Base-by-base conservation (phyloP, 2,113 vertebrate species). In the Coptodon bakossiorum region DNA sequence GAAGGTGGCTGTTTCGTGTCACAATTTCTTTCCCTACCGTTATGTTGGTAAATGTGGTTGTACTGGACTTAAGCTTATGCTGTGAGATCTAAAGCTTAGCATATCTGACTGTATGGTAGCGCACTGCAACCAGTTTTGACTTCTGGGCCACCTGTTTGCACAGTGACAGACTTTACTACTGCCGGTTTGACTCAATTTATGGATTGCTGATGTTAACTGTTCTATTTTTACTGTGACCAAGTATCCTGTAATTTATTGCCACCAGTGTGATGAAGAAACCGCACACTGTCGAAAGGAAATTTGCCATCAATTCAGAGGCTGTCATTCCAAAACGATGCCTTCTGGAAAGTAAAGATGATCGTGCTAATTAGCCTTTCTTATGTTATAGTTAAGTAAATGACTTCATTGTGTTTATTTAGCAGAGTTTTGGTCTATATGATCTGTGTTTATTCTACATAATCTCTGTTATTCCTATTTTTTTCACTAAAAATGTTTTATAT, bases 161-260 rank as follows among this genome's bases (percentile, higher is more conserved):
- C 87, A 87, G 84, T 3, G 5, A 80, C 36, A 73, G 86, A 56
- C 61, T 89, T 91, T 92, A n/a, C n/a, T 89, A 91, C 82, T 89
- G 89, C 90, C 50, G 34, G 29, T 92, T 91, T 90, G 80, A 78
- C 83, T 80, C 66, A 66, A 88, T 94, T 93, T 90, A 93, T 93
- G 81, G 90, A 91, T 91, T 93, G 83, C 89, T 93, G 85, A 91
- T 90, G 87, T 88, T 87, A 90, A 92, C 89, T 19, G 76, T 88
- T 93, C 88, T 93, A 86, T 91, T 90, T 93, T 92, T 90, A 92
- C 86, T 80, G 61, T 85, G 68, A 83, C 90, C 83, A 84, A 82
- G 87, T 85, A 89, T 90, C 82, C 85, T 90, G 83, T 86, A 52
- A 93, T 88, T 87, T 73, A 84, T 85, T 81, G 68, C 45, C 80